Evolutionary conservation across 2,888 invertebrate species (phyloP), one percentile per base, ranked within the genome.

Genomic region (Coenonympha arcania): DNA sequence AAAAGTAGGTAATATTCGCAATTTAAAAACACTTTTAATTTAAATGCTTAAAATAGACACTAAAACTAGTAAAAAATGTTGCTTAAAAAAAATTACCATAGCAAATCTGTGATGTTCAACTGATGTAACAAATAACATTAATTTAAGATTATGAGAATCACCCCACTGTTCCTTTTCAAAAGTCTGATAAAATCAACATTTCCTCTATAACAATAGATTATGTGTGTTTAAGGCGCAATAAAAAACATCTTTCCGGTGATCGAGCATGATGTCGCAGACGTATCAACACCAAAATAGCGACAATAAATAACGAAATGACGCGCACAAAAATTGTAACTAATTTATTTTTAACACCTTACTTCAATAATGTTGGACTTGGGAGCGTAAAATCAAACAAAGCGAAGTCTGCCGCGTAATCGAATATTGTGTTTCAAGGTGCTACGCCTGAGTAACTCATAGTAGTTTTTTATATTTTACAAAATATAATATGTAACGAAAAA

Each of bases 251-350:
- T 55, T 55, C 55, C 53, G 55, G 55, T 53, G 55, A 47, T 50
- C 53, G 55, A 36, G 45, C 53, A 53, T 53, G 36, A 50, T 49
- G 52, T 55, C 49, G 52, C 55, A 55, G 53, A 53, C 50, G 55
- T 55, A 53, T 50, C 44, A 15, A 24, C 44, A 50, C 55, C 6
- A 31, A 48, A 55, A 55, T 55, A 55, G 50, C 55, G 50, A 53
- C 53, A 53, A 53, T 55, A 55, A 55, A 55, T 55, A 48, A 53
- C 48, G 50, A 53, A 55, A 53, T 55, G 55, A 55, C 55, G 55
- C 48, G 50, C 53, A 53, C 53, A 53, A 55, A 52, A 52, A 53
- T 53, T 52, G 44, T 45, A 50, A 45, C 49, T 55, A 48, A 52
- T 55, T 55, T 55, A 52, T 55, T 55, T 55, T 55, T 52, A 52